These are phyloP conservation scores for Condylostylus longicornis DNA, from an alignment of 1,140 invertebrate genomes.

Conservation along the genomic window DNA sequence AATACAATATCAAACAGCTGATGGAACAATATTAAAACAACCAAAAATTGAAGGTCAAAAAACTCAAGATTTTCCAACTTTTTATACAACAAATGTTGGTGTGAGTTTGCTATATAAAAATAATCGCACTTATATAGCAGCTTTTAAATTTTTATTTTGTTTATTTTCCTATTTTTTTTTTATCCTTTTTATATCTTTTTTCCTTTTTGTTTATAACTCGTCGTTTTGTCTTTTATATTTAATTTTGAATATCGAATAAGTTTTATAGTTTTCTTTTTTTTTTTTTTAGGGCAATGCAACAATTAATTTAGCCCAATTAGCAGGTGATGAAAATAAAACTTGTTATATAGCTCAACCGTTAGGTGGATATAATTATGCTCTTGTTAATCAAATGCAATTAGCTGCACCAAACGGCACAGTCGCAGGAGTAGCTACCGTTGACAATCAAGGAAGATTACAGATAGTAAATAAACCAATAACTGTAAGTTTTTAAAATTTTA, in stretches of 20 bases:
- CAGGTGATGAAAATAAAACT: slow-evolving; percentile 45
- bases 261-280: not conserved
- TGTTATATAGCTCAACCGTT: slow-evolving; percentile 56
- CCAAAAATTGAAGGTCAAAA: slow-evolving; percentile 31
- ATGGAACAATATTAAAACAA: slow-evolving; percentile 29
- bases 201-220: too few species aligned
- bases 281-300: slow-evolving; percentile 32
- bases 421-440: slow-evolving; percentile 26
- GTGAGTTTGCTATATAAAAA: slow-evolving; percentile 20
- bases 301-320: slow-evolving; percentile 46
- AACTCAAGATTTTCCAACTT: slow-evolving; percentile 43
- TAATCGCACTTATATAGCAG: not conserved
- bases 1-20: slow-evolving; percentile 30
- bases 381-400: slow-evolving; percentile 44
- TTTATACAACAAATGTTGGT: slow-evolving; percentile 47
- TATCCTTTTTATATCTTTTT: not conserved
- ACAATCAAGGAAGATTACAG: slow-evolving; percentile 28
- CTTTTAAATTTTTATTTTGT: not conserved
- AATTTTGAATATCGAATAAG: too few species aligned
- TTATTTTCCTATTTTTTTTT: slow-evolving; percentile 8
- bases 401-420: slow-evolving; percentile 25
- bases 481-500: too few species aligned
- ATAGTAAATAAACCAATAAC: slow-evolving; percentile 31
- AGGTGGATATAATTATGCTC: slow-evolving; percentile 47
- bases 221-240: not conserved